Base-by-base conservation (phyloP, 2,113 vertebrate species). In the Pterocles gutturalis region DNA sequence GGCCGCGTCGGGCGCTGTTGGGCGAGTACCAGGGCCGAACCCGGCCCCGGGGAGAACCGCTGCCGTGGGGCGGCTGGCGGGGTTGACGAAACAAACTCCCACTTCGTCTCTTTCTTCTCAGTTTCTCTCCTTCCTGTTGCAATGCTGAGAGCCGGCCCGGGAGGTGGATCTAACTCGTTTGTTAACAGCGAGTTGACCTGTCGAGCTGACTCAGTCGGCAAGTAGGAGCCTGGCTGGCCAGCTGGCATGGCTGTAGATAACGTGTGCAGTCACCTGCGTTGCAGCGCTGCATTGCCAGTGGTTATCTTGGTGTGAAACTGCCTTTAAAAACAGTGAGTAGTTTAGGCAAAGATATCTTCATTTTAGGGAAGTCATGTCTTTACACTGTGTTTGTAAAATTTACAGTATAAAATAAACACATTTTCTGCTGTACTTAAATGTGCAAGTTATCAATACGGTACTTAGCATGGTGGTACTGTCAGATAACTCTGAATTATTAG, bases 231-330 rank as follows among this genome's bases (percentile, higher is more conserved):
- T 45, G 33, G 3, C 25, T 29, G 31, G 7, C 60, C 22, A 3
- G 10, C 11, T 43, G 13, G 14, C 24, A 1, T 17, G 51, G 13
- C 31, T 20, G 0, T 20, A 26, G 57, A 34, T 55, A 41, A 34
- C 1, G 3, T 6, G 2, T 3, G 8, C 5, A 5, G 0, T 46
- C 46, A 26, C 26, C 49, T 55, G 10, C 5, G 7, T 20, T 2
- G 4, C 19, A 51, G 65, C 1, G 1, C 22, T 83, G 4, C 25
- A 1, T 45, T 92, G 67, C 18, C 8, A 9, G 2, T 33, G 26
- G 8, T 55, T 80, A 6, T 51, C 65, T 55, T 61, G 13, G 6
- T 55, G 17, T 38, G n/a, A 75, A 33, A 5, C 17, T 14, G 33
- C 4, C 41, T 66, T 81, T 54, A n/a, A n/a, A 67, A 80, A 10